Conservation (phyloP, 1,140 invertebrate genomes). For the Metopolophium dirhodum region DNA sequence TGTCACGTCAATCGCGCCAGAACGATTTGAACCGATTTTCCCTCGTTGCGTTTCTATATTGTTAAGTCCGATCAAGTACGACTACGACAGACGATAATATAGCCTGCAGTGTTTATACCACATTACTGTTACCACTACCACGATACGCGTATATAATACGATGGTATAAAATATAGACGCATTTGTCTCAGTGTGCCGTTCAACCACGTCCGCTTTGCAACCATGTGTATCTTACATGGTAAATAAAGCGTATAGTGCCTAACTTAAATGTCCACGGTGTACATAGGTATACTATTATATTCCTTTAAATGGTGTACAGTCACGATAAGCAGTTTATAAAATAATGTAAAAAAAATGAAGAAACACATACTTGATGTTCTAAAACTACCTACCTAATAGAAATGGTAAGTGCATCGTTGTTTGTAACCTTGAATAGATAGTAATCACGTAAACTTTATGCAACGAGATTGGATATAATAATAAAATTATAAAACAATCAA, state of each 20-base stretch:
- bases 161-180: background rate
- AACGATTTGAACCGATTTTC: background rate
- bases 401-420: background rate
- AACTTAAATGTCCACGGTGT: background rate
- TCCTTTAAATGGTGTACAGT: background rate
- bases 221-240: background rate
- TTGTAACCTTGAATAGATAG: too few relatives aligned
- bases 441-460: background rate
- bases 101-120: background rate
- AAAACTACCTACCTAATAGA: background rate
- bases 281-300: background rate
- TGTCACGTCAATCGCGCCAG: background rate
- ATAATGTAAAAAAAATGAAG: background rate
- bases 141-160: background rate
- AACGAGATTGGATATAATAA: background rate
- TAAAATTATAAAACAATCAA: background rate
- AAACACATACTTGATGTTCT: background rate
- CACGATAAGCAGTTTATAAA: background rate
- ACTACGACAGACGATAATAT: background rate
- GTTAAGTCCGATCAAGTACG: background rate
- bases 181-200: background rate
- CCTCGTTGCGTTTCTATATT: background rate
- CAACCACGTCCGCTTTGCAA: too few relatives aligned
- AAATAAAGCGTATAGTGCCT: background rate
- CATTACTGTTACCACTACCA: background rate